Conservation (phyloP, 2,113 vertebrate species). For the Ramphastos sulfuratus region DNA sequence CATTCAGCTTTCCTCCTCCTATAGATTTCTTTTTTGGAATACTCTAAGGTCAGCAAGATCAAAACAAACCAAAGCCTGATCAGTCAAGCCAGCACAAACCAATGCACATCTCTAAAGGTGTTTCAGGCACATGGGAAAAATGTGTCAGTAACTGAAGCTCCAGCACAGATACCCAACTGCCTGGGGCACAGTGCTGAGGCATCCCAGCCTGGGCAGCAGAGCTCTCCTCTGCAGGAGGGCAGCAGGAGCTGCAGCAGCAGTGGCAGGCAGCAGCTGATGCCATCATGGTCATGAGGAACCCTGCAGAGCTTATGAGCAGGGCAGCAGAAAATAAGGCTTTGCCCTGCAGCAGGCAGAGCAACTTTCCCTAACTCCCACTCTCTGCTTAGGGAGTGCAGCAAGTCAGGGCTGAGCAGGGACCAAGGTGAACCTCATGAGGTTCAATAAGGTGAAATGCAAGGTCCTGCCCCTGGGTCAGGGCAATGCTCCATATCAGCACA, state of each 20-base stretch:
- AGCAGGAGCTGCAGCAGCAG: background rate
- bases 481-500: too few relatives aligned
- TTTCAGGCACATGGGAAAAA: background rate
- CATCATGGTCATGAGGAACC: background rate
- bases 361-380: too few relatives aligned
- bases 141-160: background rate
- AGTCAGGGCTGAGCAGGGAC: too few relatives aligned
- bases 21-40: background rate
- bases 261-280: background rate
- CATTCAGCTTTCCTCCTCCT: background rate
- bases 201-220: background rate
- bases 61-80: background rate
- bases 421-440: too few relatives aligned
- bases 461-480: too few relatives aligned
- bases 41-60: background rate
- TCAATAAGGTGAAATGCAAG: too few relatives aligned
- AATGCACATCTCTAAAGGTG: background rate
- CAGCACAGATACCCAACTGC: background rate
- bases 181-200: background rate
- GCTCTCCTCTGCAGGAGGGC: background rate
- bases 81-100: background rate
- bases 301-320: rapidly evolving
- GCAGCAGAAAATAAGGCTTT: background rate
- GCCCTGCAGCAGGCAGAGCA: too few relatives aligned
- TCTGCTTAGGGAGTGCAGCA: too few relatives aligned